These are phyloP conservation scores for Nemotelus pantherinus DNA, from an alignment of 2,888 invertebrate species.

Conservation along the genomic window DNA sequence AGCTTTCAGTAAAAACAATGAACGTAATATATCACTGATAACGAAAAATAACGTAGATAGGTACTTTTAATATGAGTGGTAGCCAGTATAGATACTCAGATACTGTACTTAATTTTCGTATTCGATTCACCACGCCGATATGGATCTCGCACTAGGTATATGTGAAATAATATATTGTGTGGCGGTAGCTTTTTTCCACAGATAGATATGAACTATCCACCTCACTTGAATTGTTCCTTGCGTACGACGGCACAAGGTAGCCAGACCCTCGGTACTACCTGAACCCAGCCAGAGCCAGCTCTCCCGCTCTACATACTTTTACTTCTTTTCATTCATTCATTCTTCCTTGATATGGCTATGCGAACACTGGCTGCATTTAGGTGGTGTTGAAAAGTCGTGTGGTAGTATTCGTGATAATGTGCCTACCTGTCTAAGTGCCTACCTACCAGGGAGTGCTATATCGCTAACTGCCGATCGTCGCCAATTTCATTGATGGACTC, in stretches of 20 bases:
- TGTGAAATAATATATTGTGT: constrained; percentile 21
- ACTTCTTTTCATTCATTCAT: constrained; percentile 37
- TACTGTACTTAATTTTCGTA: constrained; percentile 37
- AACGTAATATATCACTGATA: background rate
- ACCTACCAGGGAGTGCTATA: constrained; percentile 7
- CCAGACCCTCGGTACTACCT: constrained; percentile 34
- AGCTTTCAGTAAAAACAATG: too few relatives aligned
- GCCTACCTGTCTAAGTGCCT: constrained; percentile 29
- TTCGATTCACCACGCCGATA: constrained; percentile 5
- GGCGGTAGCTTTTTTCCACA: constrained; percentile 42
- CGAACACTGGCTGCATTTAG: background rate
- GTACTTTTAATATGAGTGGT: constrained; percentile 31
- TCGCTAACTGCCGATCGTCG: background rate
- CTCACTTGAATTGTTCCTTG: constrained; percentile 22
- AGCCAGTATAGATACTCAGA: constrained; percentile 26
- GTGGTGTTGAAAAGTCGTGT: constrained; percentile 5
- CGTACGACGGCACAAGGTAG: constrained; percentile 18
- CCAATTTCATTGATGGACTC: constrained; percentile 11
- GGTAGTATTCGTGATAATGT: constrained; percentile 32
- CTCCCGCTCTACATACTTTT: constrained; percentile 36
- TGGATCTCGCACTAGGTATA: constrained; percentile 12
- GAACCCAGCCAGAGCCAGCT: background rate
- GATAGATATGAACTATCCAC: constrained; percentile 25
- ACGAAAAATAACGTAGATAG: background rate
- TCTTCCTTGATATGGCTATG: background rate